Base-by-base conservation (phyloP, 2,797 vertebrate genomes). In the Octomys mimax region DNA sequence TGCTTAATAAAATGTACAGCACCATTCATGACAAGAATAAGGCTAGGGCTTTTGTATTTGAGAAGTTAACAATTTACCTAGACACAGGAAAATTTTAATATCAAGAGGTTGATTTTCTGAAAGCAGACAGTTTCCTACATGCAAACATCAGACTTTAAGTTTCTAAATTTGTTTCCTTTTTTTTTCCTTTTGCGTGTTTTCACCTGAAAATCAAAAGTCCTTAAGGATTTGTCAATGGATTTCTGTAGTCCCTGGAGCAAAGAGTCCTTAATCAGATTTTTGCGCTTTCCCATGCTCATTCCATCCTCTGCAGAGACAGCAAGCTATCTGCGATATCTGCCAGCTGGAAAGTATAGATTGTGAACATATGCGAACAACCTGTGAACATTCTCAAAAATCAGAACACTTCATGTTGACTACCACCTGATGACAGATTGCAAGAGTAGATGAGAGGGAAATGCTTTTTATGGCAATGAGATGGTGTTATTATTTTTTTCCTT, bases 141-240 rank as follows among this genome's bases (percentile, higher is more conserved):
- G 52, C 33, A 66, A 95, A 85, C 78, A 92, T 89, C 33, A 84
- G 73, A 42, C n/a, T 87, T 96, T 90, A 64, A 61, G 66, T 95
- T 92, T 86, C 77, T 86, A 66, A 54, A 71, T 95, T 93, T 86
- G 46, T 93, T 91, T 85, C 21, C 1, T 19, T 7, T 87, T 88
- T 28, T 66, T 8, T 87, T 64, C 26, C 28, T 10, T 19, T 73
- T 31, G 6, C 24, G 2, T 11, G 26, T 52, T 61, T 57, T 54
- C 13, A 85, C 64, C n/a, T 80, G 54, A 71, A 96, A 96, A 92
- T 95, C 89, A 71, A 87, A 92, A 61, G 42, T 95, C 70, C 10
- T 86, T 71, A 92, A 95, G 79, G 83, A 84, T 89, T 81, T 96
- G 42, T 89, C 82, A 71, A 46, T 92, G 78, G 26, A 81, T 86